Evolutionary conservation across 2,113 vertebrate genomes (phyloP).

Genomic region (Melanerpes formicivorus): DNA sequence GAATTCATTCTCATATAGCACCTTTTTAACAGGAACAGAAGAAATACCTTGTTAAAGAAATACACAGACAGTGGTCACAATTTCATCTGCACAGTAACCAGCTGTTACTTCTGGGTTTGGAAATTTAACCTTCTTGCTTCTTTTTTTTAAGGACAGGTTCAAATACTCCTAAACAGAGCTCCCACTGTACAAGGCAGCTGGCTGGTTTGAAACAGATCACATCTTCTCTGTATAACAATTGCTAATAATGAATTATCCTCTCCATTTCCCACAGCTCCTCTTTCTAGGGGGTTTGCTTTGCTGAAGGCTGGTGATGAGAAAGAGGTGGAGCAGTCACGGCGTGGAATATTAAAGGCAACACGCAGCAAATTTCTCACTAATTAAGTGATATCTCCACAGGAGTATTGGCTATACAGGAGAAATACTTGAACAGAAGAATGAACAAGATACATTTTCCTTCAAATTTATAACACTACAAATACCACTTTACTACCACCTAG

Average conservation of each 20-base stretch:
- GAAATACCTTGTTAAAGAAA: neutral
- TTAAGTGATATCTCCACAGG: slow-evolving; percentile 47
- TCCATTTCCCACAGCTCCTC: slow-evolving; percentile 34
- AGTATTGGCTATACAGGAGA: neutral
- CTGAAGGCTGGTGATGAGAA: slow-evolving; percentile 46
- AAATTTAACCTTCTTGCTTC: neutral
- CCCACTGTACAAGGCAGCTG: neutral
- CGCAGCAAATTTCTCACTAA: slow-evolving; percentile 58
- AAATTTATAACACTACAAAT: neutral
- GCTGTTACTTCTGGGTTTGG: neutral
- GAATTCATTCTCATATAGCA: neutral
- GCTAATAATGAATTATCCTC: slow-evolving; percentile 52
- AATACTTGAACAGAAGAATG: slow-evolving; percentile 5
- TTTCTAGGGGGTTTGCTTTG: slow-evolving; percentile 52
- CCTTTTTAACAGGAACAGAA: neutral
- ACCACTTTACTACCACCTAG: neutral
- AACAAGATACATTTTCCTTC: neutral
- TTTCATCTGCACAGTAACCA: neutral
- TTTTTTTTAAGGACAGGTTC: neutral
- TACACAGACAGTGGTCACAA: neutral
- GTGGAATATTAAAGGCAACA: slow-evolving; percentile 59
- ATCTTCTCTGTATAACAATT: slow-evolving; percentile 12
- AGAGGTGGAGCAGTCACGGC: slow-evolving; percentile 16
- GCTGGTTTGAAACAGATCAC: neutral
- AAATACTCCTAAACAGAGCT: neutral